Evolutionary conservation across 37 sponge, comb jelly and placozoan species (phyloP).

Genomic region (Ianthella basta): DNA sequence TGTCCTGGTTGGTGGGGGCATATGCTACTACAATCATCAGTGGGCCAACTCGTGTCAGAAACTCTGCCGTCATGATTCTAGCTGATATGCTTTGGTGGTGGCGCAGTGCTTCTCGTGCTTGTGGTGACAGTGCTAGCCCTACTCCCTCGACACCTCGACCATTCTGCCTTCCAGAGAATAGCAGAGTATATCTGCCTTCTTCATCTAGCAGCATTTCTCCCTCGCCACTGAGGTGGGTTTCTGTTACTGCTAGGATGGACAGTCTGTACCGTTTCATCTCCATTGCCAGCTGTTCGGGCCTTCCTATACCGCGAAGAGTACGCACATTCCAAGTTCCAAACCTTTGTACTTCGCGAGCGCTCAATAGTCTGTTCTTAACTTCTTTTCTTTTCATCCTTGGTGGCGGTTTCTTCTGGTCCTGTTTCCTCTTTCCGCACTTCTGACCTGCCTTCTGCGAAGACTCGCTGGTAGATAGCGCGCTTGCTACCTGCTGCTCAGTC

Average conservation of each 20-base stretch:
- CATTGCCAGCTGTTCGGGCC: background rate
- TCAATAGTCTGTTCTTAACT: constrained; percentile 9
- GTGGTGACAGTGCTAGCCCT: constrained; percentile 26
- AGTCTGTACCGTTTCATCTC: constrained; percentile 28
- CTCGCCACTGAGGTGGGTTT: constrained; percentile 16
- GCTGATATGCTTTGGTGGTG: constrained; percentile 23
- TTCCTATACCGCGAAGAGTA: constrained; percentile 2
- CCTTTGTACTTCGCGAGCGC: constrained; percentile 19
- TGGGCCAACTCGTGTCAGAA: constrained; percentile 14
- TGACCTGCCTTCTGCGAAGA: background rate
- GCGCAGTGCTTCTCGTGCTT: background rate
- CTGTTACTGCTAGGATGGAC: constrained; percentile 21
- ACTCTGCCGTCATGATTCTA: constrained; percentile 20
- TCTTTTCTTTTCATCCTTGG: too few species aligned
- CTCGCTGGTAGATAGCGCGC: background rate
- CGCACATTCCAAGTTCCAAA: constrained; percentile 23
- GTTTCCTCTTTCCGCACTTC: background rate
- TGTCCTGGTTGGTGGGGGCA: constrained; percentile 29
- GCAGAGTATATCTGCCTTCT: constrained; percentile 10
- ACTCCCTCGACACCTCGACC: constrained; percentile 4
- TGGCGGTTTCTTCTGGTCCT: constrained; percentile 21
- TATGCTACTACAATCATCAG: constrained; percentile 8
- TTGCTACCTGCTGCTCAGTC: background rate
- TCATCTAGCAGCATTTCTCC: constrained; percentile 21
- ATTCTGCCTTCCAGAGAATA: constrained; percentile 19